phyloP scores from a whole-genome alignment of 2,113 vertebrate species.

The Hemibates koningsi region DNA sequence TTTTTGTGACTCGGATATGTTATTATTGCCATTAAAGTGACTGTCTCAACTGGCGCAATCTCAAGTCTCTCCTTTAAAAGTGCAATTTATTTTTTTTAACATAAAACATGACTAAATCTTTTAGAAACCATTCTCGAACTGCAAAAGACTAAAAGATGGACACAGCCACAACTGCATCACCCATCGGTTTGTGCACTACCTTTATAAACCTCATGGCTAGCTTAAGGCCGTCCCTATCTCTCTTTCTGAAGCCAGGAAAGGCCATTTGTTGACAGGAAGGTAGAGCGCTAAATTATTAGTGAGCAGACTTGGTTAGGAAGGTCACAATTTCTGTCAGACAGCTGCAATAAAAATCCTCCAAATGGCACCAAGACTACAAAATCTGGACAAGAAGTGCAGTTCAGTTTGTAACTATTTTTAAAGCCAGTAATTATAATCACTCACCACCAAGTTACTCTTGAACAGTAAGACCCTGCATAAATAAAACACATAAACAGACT shows the following conservation, averaged over 20 bases:
- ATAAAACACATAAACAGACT: background rate
- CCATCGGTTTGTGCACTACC: background rate
- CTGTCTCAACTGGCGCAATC: slow-evolving; percentile 11
- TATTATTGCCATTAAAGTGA: slow-evolving; percentile 63
- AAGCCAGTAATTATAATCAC: background rate
- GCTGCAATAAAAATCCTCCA: background rate
- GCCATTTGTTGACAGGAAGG: background rate
- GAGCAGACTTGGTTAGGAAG: background rate
- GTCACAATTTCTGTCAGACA: background rate
- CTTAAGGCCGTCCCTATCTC: background rate
- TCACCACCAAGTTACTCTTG: background rate
- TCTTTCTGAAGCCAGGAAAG: background rate
- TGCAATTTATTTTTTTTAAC: background rate
- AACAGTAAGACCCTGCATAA: background rate
- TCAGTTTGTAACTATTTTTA: background rate
- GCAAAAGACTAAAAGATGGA: background rate
- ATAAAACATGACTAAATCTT: background rate
- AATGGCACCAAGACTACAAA: background rate
- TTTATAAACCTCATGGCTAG: background rate
- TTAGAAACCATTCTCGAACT: background rate
- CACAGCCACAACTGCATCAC: background rate
- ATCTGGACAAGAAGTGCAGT: background rate
- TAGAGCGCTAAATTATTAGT: background rate
- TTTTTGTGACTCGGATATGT: slow-evolving; percentile 59
- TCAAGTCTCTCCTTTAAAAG: background rate